Evolutionary conservation across 2,113 vertebrate species (phyloP), one percentile per base, ranked within the genome.

Genomic region (Guaruba guarouba): DNA sequence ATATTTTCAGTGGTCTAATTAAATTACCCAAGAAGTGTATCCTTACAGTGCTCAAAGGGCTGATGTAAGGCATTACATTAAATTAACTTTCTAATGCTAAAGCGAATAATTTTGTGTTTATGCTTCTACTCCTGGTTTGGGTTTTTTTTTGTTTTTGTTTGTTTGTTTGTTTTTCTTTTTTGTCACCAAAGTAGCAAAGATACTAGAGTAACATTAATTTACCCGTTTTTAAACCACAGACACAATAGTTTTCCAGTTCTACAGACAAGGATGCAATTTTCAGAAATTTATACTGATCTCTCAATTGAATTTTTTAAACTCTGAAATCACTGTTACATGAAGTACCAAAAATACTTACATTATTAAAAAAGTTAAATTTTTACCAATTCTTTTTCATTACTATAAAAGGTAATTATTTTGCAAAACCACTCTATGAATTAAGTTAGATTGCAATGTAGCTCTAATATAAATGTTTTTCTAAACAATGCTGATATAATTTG

Each of bases 31-130:
- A 97, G 97, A 97, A 96, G n/a, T 92, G 83, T 97, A 96, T 96
- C 88, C 77, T 97, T 98, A 98, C 96, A 98, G 97, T 97, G 96
- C 97, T 98, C 97, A 98, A 98, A 98, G 97, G 96, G 98, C 97
- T 98, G 97, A 97, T 96, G 92, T 97, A 97, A 97, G 90, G 95
- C 93, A 97, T 97, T 97, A 96, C 90, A 97, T 92, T 93, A 97
- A 97, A 97, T 96, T 92, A 94, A 95, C 95, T 96, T 95, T 95
- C 95, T 97, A 98, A 93, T 77, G 97, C 94, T 97, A 97, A 96
- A 97, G 95, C 92, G 90, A 97, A 97, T 92, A 91, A 96, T 89
- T 95, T 88, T 93, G 93, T 84, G 90, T 97, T 96, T 96, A 98
- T 98, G 96, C 90, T 97, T 98, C 96, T 96, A 94, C 97, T 97